Conservation (phyloP, 2,888 invertebrate genomes). For the Chalcis sispes region DNA sequence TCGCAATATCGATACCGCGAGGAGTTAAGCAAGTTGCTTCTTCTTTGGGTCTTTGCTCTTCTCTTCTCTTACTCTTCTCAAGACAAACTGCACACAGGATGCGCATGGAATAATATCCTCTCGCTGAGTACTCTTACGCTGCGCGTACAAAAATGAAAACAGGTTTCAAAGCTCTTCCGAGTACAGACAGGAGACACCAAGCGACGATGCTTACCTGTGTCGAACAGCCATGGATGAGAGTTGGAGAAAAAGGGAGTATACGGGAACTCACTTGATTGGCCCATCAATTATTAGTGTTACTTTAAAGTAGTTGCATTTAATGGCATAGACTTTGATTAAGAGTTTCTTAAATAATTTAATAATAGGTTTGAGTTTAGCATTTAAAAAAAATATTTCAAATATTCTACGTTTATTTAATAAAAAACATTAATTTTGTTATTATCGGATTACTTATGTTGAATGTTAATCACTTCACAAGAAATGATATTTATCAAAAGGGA, state of each 20-base stretch:
- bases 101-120: constrained; percentile 44
- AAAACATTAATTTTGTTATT: no score
- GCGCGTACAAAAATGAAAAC: constrained; percentile 34
- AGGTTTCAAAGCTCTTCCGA: constrained; percentile 41
- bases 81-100: constrained; percentile 43
- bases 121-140: constrained; percentile 16
- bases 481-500: no score
- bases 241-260: no score
- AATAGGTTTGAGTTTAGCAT: no score
- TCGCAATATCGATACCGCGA: constrained; percentile 29
- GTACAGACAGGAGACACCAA: no score
- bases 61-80: constrained; percentile 7
- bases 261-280: constrained; percentile 24
- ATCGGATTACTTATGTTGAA: no score
- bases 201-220: no score
- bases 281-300: constrained; percentile 19
- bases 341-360: no score
- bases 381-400: no score
- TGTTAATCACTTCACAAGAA: no score
- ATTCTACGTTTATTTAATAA: no score
- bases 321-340: no score
- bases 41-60: constrained; percentile 7
- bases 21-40: constrained; percentile 21
- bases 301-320: constrained; percentile 6
- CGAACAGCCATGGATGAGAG: not conserved